Conservation (phyloP, 2,888 invertebrate species). For the Drosophila nigricruria region DNA sequence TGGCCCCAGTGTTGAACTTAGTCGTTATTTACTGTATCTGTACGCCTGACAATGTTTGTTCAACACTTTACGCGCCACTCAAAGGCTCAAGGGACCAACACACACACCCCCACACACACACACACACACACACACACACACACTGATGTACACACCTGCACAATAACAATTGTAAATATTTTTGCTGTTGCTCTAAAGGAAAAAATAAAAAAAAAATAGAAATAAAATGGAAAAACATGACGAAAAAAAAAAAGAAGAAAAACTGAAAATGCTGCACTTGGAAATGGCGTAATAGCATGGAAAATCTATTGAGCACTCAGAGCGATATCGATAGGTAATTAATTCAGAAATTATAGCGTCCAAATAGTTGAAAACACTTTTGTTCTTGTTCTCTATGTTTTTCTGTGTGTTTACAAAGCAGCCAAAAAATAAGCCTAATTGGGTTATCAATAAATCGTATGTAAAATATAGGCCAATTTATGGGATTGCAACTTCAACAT, state of each 20-base stretch:
- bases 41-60: slow-evolving; percentile 37
- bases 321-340: slow-evolving; percentile 42
- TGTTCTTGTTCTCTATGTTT: slow-evolving; percentile 3
- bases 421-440: slow-evolving; percentile 61
- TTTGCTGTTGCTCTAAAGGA: slow-evolving; percentile 15
- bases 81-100: slow-evolving; percentile 36
- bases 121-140: slow-evolving; percentile 3
- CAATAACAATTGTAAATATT: slow-evolving; percentile 27
- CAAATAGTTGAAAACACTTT: slow-evolving; percentile 22
- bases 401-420: slow-evolving; percentile 45
- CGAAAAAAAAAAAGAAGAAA: background rate
- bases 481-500: slow-evolving; percentile 38
- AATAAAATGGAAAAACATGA: slow-evolving; percentile 10
- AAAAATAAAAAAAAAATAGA: slow-evolving; percentile 16
- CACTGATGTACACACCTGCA: background rate
- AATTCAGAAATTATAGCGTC: slow-evolving; percentile 48
- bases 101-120: slow-evolving; percentile 13
- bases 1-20: slow-evolving; percentile 39
- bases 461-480: slow-evolving; percentile 60
- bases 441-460: slow-evolving; percentile 68
- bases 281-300: slow-evolving; percentile 11
- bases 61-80: slow-evolving; percentile 55
- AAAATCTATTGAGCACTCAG: slow-evolving; percentile 36
- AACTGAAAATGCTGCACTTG: slow-evolving; percentile 7
- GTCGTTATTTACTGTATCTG: slow-evolving; percentile 44